phyloP scores from a whole-genome alignment of 2,888 invertebrate species.

The Yponomeuta plumbellus region DNA sequence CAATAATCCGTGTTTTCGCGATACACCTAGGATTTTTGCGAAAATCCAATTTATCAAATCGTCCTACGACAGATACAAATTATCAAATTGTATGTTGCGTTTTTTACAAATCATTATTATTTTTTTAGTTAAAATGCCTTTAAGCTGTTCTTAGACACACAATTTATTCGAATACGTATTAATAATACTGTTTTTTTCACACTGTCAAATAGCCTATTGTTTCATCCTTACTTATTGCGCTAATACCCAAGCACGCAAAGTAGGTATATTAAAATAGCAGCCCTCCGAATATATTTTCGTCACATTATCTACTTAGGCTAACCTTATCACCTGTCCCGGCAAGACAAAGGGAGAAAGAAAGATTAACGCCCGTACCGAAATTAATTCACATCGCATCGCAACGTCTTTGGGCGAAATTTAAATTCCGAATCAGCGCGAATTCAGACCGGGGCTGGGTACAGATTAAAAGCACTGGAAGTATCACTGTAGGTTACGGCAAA shows the following conservation, averaged over 20 bases:
- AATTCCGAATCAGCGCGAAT: slow-evolving; percentile 16
- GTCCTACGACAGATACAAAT: too few relatives aligned
- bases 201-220: too few relatives aligned
- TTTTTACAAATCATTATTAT: too few relatives aligned
- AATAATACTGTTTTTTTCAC: too few relatives aligned
- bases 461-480: neutral
- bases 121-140: too few relatives aligned
- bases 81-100: too few relatives aligned
- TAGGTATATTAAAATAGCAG: neutral
- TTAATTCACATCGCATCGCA: slow-evolving; percentile 16
- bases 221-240: too few relatives aligned
- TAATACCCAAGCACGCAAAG: neutral
- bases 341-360: neutral
- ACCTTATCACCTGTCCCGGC: neutral
- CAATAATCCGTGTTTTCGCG: too few relatives aligned
- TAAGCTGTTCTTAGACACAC: too few relatives aligned
- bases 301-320: slow-evolving; percentile 1
- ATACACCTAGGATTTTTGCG: too few relatives aligned
- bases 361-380: slow-evolving; percentile 5
- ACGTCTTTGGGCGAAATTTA: slow-evolving; percentile 13
- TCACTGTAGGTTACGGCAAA: neutral
- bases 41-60: too few relatives aligned
- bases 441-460: neutral
- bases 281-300: neutral
- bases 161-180: too few relatives aligned